A percentile compares a stretch with the other conserved stretches of the same genome.
Evolutionary conservation across 2,113 vertebrate species (phyloP).

Genomic region (Lepisosteus oculatus): DNA sequence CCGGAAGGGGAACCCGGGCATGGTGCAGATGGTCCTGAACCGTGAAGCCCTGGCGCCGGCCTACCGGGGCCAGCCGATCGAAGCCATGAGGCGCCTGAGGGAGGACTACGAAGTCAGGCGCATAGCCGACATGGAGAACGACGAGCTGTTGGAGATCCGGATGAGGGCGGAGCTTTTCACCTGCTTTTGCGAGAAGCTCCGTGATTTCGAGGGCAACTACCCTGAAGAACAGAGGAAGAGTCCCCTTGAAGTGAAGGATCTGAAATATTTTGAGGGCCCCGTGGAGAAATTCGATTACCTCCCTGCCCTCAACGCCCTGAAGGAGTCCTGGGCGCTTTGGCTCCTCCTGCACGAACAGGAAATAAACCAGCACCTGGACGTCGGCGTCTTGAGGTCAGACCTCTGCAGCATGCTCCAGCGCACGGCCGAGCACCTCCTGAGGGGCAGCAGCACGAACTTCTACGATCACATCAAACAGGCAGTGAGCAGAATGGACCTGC

Average conservation of each 20-base stretch:
- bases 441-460: slow-evolving; percentile 24
- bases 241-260: not conserved
- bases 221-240: slow-evolving; percentile 5
- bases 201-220: slow-evolving; percentile 9
- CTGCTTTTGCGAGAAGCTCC: slow-evolving; percentile 24
- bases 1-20: slow-evolving; percentile 34
- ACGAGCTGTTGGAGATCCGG: slow-evolving; percentile 19
- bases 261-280: not conserved
- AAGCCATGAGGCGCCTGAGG: slow-evolving; percentile 26
- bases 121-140: slow-evolving; percentile 22
- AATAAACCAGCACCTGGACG: slow-evolving; percentile 27
- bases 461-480: slow-evolving; percentile 33
- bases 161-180: slow-evolving; percentile 27
- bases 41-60: slow-evolving; percentile 19
- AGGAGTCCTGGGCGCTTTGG: slow-evolving; percentile 37
- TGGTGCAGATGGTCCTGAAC: slow-evolving; percentile 31
- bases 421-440: slow-evolving; percentile 3
- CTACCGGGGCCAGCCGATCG: slow-evolving; percentile 27
- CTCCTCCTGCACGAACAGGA: slow-evolving; percentile 28
- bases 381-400: slow-evolving; percentile 13
- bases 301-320: slow-evolving; percentile 29
- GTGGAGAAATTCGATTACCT: slow-evolving; percentile 29
- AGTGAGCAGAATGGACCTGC: slow-evolving; percentile 24
- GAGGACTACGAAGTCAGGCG: slow-evolving; percentile 22
- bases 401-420: slow-evolving; percentile 5